Base-by-base conservation (phyloP, 2,113 vertebrate species). In the Lichenostomus cassidix region DNA sequence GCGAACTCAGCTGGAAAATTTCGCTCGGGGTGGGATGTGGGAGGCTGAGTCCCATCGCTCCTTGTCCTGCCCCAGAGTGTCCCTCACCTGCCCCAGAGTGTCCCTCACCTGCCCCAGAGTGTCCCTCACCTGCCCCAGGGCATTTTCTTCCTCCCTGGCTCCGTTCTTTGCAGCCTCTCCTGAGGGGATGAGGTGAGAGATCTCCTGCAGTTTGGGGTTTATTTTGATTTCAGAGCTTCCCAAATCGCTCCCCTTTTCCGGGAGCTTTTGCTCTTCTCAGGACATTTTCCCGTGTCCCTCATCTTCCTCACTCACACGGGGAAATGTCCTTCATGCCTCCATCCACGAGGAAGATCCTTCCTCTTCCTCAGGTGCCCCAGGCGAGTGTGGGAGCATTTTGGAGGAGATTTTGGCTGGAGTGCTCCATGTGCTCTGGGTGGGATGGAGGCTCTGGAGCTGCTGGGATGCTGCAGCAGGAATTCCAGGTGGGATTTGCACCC, bases 311-410 rank as follows among this genome's bases (percentile, higher is more conserved):
- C 52, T n/a, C 3, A 0, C 2, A 1, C 17, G 4, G 39, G 13
- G 16, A 5, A 0, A 6, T 23, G 44, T 31, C 35, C 37, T 37
- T 4, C 1, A 0, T 8, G 25, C 44, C 39, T 63, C 8, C 15
- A 1, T 59, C 63, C 9, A 0, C 11, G 70, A 50, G 89, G 58
- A 52, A 33, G 59, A 33, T 23, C 75, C 46, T 25, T 95, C 47
- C 79, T 90, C 49, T 76, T 71, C 79, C 71, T 80, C 42, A 0
- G n/a, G 59, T 22, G 39, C 37, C 35, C 52, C 35, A 27, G 83
- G 2, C 0, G 2, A 14, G 21, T 0, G 1, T 2, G 14, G 87
- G 62, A 24, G 17, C 20, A 0, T 0, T 37, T 18, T 19, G 29
- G 25, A 0, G 2, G 7, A 9, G 83, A 15, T n/a, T 44, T 21